phyloP scores from a whole-genome alignment of 2,888 invertebrate genomes.

The Leucophenga montana region DNA sequence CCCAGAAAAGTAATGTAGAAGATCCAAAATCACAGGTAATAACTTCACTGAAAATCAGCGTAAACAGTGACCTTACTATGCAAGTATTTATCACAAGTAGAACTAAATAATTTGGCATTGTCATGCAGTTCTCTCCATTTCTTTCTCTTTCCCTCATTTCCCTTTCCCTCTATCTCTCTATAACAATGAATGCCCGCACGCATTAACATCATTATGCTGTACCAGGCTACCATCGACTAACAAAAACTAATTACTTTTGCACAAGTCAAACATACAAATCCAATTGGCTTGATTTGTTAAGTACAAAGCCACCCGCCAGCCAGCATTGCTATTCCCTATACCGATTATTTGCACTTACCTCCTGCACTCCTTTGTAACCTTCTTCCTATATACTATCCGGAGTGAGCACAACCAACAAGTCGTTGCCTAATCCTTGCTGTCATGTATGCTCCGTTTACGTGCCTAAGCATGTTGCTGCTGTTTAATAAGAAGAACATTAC shows the following conservation, averaged over 20 bases:
- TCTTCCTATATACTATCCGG: not conserved
- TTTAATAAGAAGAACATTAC: not conserved
- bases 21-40: too few relatives aligned
- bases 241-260: slow-evolving; percentile 20
- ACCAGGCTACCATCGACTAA: not conserved
- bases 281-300: slow-evolving; percentile 13
- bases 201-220: not conserved
- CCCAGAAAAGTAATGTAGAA: too few relatives aligned
- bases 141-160: too few relatives aligned
- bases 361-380: too few relatives aligned
- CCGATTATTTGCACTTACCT: too few relatives aligned
- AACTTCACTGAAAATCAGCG: too few relatives aligned
- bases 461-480: not conserved
- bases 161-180: too few relatives aligned
- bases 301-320: not conserved
- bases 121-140: too few relatives aligned
- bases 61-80: too few relatives aligned
- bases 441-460: not conserved
- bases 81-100: too few relatives aligned
- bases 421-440: slow-evolving; percentile 51
- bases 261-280: slow-evolving; percentile 14
- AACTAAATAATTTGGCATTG: too few relatives aligned
- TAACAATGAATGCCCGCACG: not conserved
- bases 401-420: slow-evolving; percentile 43
- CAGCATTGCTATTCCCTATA: too few relatives aligned